Evolutionary conservation across 2,888 invertebrate genomes (phyloP).

Genomic region (Aproaerema taeniolella): DNA sequence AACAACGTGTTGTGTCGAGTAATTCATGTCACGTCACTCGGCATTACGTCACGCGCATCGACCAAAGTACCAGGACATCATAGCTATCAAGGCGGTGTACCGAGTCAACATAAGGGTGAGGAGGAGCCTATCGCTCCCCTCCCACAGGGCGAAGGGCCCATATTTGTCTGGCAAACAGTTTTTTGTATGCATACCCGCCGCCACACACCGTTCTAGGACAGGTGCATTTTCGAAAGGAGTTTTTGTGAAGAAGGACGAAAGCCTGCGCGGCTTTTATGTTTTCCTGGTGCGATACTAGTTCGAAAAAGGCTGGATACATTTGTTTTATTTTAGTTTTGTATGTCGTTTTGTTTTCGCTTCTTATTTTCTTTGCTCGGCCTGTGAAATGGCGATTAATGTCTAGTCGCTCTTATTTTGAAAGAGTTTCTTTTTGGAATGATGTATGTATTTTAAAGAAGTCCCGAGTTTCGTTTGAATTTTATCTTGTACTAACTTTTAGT

Average conservation of each 20-base stretch:
- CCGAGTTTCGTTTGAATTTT: too few relatives aligned
- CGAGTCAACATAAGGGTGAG: constrained; percentile 17
- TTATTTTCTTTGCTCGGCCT: too few relatives aligned
- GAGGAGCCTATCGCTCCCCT: constrained; percentile 15
- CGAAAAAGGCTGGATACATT: neutral
- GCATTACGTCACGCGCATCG: constrained; percentile 38
- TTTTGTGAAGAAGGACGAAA: neutral
- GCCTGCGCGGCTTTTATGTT: constrained; percentile 2
- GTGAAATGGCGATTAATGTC: too few relatives aligned
- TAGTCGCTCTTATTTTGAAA: too few relatives aligned
- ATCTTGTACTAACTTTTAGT: too few relatives aligned
- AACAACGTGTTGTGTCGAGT: too few relatives aligned
- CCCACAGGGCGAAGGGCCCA: constrained; percentile 9
- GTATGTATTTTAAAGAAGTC: too few relatives aligned
- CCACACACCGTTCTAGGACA: constrained; percentile 8
- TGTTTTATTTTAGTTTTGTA: too few relatives aligned
- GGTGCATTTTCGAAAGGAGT: constrained; percentile 6
- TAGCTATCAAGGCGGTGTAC: constrained; percentile 26
- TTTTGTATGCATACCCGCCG: constrained; percentile 11
- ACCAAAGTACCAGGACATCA: constrained; percentile 40
- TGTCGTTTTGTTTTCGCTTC: too few relatives aligned
- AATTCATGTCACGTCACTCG: constrained; percentile 2
- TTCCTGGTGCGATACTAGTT: neutral
- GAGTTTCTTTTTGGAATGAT: too few relatives aligned
- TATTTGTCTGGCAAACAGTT: constrained; percentile 22